Base-by-base conservation (phyloP, 2,888 invertebrate genomes). In the Cheilosia scutellata region DNA sequence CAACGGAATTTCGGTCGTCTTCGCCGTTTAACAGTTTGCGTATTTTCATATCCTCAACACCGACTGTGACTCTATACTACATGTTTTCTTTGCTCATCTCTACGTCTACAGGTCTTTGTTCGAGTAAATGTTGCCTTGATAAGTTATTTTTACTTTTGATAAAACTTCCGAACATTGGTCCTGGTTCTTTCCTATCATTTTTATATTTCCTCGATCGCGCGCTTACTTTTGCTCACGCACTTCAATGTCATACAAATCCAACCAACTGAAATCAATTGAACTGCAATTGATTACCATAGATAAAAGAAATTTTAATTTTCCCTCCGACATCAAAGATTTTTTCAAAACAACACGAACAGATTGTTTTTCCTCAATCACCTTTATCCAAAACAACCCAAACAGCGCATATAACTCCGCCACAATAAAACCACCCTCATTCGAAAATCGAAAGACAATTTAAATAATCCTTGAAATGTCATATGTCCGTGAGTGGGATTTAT, bases 391-490 rank as follows among this genome's bases (percentile, higher is more conserved):
- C 29, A 75, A 49, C 29, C 6, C n/a, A 33, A 9, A 53, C 44
- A 5, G 27, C 5, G 9, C 77, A n/a, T 9, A 20, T 47, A 11
- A 75, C n/a, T 57, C 63, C 16, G 49, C 75, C 80, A 47, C 80
- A 72, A 42, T 51, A 16, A 37, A 44, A 65, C 68, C 72, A 86
- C 86, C 80, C 86, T 72, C 84, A 77, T 72, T 25, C 51, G 51
- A 75, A 58, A 25, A 53, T 79, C 55, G 49, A 78, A 9, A 47
- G 62, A 25, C 55, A 84, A 88, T 88, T 88, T 82, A 87, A 88
- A 88, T 88, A 88, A 87, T 87, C 82, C 78, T 68, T 53, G 20
- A 82, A 86, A 76, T 82, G 79, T 82, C 87, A 87, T 86, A 77
- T 86, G 86, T 72, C 82, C n/a, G 78, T 76, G 58, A 79, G 71